Evolutionary conservation across 2,797 vertebrate genomes (phyloP), one percentile per base, ranked within the genome.

Genomic region (Psittacula derbiana): DNA sequence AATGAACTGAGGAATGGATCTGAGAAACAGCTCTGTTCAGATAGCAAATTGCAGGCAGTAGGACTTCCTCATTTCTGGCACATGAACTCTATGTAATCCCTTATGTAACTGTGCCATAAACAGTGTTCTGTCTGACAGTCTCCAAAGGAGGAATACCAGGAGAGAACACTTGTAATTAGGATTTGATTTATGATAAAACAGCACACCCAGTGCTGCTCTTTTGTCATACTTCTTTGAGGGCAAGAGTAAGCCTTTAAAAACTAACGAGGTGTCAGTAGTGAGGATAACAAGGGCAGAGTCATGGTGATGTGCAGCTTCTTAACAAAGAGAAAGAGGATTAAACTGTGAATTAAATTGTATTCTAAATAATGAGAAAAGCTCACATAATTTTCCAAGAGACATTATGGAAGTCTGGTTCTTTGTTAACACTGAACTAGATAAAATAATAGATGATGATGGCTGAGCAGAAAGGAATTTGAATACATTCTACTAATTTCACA

Each of bases 101-200:
- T 87, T 47, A 25, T 19, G 41, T 76, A 67, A 61, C 6, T 76
- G 67, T 72, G 53, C 53, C 79, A 44, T 75, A 30, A 80, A 52
- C 40, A 53, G 71, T 41, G 64, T 49, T 73, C 43, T 86, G 57
- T 64, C 60, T 70, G 69, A 30, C 41, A 67, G 61, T 33, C 65
- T 88, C 55, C 76, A 25, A 18, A 41, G 69, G 79, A 95, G 18
- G 69, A 86, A 66, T 72, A 86, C 38, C 43, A 33, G 43, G 62
- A 81, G 61, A 91, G 53, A 83, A 38, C 47, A 55, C 33, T 60
- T 76, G 31, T 70, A 73, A 75, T 94, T 86, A 64, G 82, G 66
- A 76, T 88, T 61, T 92, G 72, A 80, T 86, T 92, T 84, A n/a
- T 67, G 73, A 90, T 86, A 71, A 83, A 86, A 61, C 53, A 90